Evolutionary conservation across 2,113 vertebrate species (phyloP).

Genomic region (Chitala chitala): DNA sequence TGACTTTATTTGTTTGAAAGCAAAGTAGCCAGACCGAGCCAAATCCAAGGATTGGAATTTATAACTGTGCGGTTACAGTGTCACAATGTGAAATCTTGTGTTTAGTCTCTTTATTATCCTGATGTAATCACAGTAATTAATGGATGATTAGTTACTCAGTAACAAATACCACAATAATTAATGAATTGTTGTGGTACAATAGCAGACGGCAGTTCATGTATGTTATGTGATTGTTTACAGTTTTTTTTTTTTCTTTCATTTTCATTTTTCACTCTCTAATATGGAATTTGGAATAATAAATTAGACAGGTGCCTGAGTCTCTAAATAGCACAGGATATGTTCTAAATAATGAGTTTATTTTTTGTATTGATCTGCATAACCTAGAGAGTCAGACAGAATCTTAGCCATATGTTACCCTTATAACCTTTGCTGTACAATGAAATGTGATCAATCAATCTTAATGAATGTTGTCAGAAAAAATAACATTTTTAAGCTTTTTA

Average conservation of each 20-base stretch:
- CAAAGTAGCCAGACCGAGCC: neutral
- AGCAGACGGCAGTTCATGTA: neutral
- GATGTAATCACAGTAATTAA: neutral
- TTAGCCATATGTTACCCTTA: constrained; percentile 1
- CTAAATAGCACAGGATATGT: constrained; percentile 18
- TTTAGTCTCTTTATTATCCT: neutral
- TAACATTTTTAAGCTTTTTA: neutral
- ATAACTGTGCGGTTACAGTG: neutral
- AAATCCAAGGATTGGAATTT: neutral
- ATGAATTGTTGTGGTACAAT: neutral
- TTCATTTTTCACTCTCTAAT: neutral
- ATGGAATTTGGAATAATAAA: constrained; percentile 9
- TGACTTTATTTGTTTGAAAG: neutral
- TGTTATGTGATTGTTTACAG: no score
- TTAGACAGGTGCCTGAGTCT: neutral
- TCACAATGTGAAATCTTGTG: neutral
- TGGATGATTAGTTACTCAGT: neutral
- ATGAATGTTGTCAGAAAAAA: neutral
- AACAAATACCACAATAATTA: neutral
- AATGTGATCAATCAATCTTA: neutral
- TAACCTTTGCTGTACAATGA: neutral
- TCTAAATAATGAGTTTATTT: neutral
- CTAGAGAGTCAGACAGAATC: neutral
- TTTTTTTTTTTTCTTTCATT: no score
- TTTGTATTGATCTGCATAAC: neutral